Conservation (phyloP, 2,797 vertebrate genomes). For the Pseudocheirus occidentalis region DNA sequence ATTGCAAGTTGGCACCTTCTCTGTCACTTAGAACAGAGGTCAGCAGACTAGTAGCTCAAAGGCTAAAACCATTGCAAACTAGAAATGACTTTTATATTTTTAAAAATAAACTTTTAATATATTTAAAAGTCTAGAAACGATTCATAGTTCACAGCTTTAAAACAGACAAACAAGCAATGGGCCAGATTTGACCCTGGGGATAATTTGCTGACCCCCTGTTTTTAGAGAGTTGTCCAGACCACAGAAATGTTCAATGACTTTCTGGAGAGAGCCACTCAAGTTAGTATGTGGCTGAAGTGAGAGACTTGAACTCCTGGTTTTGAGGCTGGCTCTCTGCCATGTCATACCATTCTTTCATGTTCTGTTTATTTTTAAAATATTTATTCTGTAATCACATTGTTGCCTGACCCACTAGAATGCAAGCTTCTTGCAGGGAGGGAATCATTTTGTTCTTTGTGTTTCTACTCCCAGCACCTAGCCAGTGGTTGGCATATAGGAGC, state of each 20-base stretch:
- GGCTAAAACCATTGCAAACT: not conserved
- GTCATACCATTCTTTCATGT: not conserved
- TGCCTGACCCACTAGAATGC: not conserved
- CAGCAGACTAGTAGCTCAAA: not conserved
- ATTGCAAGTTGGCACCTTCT: not conserved
- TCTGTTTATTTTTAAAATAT: not conserved
- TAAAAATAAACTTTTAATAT: not conserved
- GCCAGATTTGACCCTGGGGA: not conserved
- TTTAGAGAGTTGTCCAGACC: constrained; percentile 4
- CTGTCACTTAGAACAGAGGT: not conserved
- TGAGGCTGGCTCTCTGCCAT: not conserved
- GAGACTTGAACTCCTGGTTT: not conserved
- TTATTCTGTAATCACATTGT: not conserved
- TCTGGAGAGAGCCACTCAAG: not conserved
- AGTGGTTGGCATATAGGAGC: not conserved
- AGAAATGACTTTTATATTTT: not conserved
- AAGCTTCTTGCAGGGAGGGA: not conserved
- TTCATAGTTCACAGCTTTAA: not conserved
- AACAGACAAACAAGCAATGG: not conserved
- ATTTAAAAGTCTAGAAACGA: not conserved
- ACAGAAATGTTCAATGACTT: constrained; percentile 20
- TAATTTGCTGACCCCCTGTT: not conserved
- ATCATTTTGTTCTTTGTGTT: not conserved
- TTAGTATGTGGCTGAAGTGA: not conserved
- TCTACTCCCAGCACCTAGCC: not conserved